Evolutionary conservation across 2,797 vertebrate species (phyloP).

Genomic region (Synanceia verrucosa): DNA sequence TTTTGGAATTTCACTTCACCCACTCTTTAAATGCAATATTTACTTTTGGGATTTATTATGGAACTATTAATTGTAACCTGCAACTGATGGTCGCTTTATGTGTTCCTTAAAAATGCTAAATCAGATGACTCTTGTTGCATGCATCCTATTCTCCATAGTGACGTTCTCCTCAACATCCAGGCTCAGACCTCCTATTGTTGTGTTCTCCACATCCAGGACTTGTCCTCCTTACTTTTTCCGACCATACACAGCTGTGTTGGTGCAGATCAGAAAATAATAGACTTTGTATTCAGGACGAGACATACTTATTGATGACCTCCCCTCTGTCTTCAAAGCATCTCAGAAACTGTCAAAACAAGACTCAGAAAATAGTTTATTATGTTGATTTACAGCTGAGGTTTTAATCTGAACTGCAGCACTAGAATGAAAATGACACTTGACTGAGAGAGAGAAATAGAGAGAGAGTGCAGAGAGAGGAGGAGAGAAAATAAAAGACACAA

Average conservation of each 20-base stretch:
- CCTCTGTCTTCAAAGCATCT: conserved; percentile 23
- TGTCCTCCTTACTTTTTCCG: not conserved
- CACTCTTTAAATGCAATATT: no score
- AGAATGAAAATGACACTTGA: conserved; percentile 55
- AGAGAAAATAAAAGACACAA: conserved; percentile 43
- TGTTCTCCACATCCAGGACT: not conserved
- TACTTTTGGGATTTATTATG: no score
- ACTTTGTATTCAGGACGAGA: conserved; percentile 11
- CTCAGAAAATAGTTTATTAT: conserved; percentile 24
- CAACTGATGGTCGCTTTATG: not conserved
- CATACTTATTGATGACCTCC: conserved; percentile 9
- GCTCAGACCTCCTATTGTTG: not conserved
- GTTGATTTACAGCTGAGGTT: conserved; percentile 32
- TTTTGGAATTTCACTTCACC: no score
- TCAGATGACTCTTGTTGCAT: not conserved
- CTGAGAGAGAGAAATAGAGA: conserved; percentile 27
- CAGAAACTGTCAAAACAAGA: conserved; percentile 22
- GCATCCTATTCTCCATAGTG: not conserved
- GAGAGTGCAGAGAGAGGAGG: conserved; percentile 9
- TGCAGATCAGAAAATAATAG: not conserved
- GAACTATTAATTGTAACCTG: no score
- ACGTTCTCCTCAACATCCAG: not conserved
- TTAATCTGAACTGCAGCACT: conserved; percentile 40
- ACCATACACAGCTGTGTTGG: not conserved
- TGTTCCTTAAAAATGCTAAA: no score